Evolutionary conservation across 2,888 invertebrate genomes (phyloP), one percentile per base, ranked within the genome.

Genomic region (Eucera pruinosa): DNA sequence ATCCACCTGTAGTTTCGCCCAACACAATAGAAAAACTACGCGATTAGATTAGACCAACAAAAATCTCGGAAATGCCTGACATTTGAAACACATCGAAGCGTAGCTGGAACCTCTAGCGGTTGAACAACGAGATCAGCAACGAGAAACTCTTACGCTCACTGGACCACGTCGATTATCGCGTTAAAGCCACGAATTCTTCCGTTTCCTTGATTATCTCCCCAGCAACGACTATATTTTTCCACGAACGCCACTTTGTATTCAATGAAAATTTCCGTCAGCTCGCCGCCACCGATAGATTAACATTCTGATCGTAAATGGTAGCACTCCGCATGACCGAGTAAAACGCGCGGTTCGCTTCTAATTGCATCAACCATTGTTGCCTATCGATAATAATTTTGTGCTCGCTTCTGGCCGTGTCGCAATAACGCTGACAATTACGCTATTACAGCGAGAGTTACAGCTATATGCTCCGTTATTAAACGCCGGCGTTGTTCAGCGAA

Each of bases 321-420:
- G 39, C 50, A 52, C 50, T 81, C 70, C 65, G 52, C n/a, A 27
- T n/a, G 13, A 7, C 64, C 61, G 41, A 48, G 11, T 33, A 15
- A 52, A 58, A 30, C 25, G 3, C 33, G 20, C 39, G 62, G 55
- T 69, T 65, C 55, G 52, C 66, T 69, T 77, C 58, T 82, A 82
- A 86, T 83, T 79, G 80, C 80, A 52, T 66, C 73, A 36, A 50
- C 72, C 60, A 85, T 83, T 81, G 80, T 86, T 76, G 75, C 50
- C 60, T 68, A 80, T 82, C 75, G 79, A 78, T 81, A 78, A 84
- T 79, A 80, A 85, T 85, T 82, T 80, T 52, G 58, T 64, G 54
- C 66, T 43, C 62, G 50, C 54, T 78, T 48, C 50, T 50, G 64
- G 61, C n/a, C 55, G 80, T 78, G 82, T 83, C 68, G 83, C 62